Base-by-base conservation (phyloP, 2,113 vertebrate species). In the Pholis gunnellus region DNA sequence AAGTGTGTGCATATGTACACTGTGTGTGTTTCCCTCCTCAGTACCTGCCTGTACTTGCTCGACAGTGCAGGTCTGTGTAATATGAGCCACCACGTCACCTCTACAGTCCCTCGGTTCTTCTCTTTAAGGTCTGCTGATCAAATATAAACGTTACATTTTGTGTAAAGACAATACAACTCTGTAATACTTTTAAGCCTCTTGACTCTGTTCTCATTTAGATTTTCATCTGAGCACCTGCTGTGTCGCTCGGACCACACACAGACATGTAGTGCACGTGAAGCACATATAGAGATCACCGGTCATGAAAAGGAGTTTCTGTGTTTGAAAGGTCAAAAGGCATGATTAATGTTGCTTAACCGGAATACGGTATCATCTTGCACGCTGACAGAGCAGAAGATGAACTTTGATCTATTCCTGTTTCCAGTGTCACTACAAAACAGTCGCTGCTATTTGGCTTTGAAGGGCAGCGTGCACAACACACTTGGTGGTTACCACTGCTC, bases 1-100 rank as follows among this genome's bases (percentile, higher is more conserved):
- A 72, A 60, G 14, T n/a, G 44, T 64, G 64, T 67, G 20, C 31
- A 6, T 56, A 25, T 57, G n/a, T 66, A 27, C n/a, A 10, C 3
- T 42, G 64, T 46, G 65, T 68, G 65, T 60, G 64, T 81, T 80
- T 87, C 68, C 67, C 38, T 73, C 22, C 59, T 79, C 36, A 79
- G 74, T 72, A 60, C 65, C 89, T 75, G 88, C 66, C 76, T 61
- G 75, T 36, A 68, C 83, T 87, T 78, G 75, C 78, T 71, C 22
- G 18, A 81, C 87, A 86, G 86, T 85, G 76, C 79, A 80, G 72
- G 61, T 88, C 90, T 82, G 81, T 85, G 90, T 89, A 92, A 92
- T 48, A 64, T 59, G 85, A 92, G 79, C 66, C 79, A 36, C 34
- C 36, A 17, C 65, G 91, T 92, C 89, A 90, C 90, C 88, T 92